A percentile compares a stretch with the other conserved stretches of the same genome.
These are phyloP conservation scores for Coptodon bakossiorum DNA, from an alignment of 2,113 vertebrate species.

Conservation along the genomic window DNA sequence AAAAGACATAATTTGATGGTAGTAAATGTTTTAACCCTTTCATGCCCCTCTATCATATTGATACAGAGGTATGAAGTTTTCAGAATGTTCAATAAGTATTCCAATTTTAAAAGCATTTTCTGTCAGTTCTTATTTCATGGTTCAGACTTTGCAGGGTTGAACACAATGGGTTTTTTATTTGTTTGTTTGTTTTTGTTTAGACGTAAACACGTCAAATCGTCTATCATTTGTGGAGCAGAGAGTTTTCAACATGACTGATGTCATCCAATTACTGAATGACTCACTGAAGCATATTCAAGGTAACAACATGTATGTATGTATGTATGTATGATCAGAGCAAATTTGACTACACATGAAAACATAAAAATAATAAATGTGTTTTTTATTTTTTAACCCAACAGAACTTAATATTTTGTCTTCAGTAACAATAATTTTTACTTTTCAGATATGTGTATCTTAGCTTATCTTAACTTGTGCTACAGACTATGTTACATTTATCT, in stretches of 20 bases:
- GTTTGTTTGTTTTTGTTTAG: background rate
- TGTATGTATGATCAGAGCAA: accelerated
- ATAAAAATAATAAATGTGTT: accelerated
- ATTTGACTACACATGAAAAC: background rate
- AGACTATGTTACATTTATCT: background rate
- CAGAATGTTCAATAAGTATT: background rate
- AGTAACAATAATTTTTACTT: background rate
- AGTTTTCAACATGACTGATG: background rate
- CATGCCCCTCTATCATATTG: background rate
- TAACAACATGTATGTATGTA: accelerated
- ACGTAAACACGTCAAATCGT: accelerated
- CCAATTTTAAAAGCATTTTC: background rate
- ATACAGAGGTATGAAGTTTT: accelerated
- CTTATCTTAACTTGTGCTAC: background rate
- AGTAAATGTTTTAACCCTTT: background rate
- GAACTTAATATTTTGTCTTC: accelerated
- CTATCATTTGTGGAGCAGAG: background rate
- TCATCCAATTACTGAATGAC: background rate
- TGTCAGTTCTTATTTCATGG: background rate
- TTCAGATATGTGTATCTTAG: background rate
- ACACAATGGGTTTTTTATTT: background rate
- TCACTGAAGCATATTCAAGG: background rate
- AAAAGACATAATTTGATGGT: accelerated
- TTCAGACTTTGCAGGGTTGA: background rate
- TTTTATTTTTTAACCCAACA: background rate